These are phyloP conservation scores for Argynnis bischoffii DNA, from an alignment of 2,888 invertebrate species.

Conservation along the genomic window DNA sequence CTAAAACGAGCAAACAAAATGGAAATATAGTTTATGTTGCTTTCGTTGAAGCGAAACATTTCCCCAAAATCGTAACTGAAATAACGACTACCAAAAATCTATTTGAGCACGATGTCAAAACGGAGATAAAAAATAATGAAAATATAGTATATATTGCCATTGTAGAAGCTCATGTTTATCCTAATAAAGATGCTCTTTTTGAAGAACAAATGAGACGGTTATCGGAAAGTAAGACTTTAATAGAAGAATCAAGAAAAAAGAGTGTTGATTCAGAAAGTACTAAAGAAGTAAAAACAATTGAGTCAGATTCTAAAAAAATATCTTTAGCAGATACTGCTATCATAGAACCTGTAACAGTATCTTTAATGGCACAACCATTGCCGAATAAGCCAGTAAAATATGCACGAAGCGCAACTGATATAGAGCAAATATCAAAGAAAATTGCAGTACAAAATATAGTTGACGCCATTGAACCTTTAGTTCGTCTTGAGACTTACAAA, in stretches of 20 bases:
- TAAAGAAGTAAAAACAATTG: slow-evolving; percentile 6
- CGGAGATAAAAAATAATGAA: slow-evolving; percentile 31
- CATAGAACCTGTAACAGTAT: slow-evolving; percentile 40
- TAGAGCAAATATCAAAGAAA: slow-evolving; percentile 36
- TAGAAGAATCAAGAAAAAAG: slow-evolving; percentile 24
- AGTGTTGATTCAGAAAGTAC: slow-evolving; percentile 15
- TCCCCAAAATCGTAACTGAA: slow-evolving; percentile 6
- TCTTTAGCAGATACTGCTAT: slow-evolving; percentile 25
- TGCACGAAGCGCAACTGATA: slow-evolving; percentile 28
- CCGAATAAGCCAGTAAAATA: slow-evolving; percentile 15
- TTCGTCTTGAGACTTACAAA: slow-evolving; percentile 28
- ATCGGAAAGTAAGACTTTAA: slow-evolving; percentile 48
- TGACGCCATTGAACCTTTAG: slow-evolving; percentile 38
- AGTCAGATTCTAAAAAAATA: slow-evolving; percentile 10
- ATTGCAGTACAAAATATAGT: slow-evolving; percentile 40
- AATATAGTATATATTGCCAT: slow-evolving; percentile 63
- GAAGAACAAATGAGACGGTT: slow-evolving; percentile 53
- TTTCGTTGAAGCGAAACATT: slow-evolving; percentile 13
- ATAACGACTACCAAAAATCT: slow-evolving; percentile 6
- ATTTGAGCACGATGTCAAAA: slow-evolving; percentile 23
- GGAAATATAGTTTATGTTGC: slow-evolving; percentile 22
- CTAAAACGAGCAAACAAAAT: slow-evolving; percentile 19
- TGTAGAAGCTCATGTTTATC: slow-evolving; percentile 74
- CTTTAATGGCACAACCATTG: slow-evolving; percentile 31
- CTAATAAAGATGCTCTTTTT: slow-evolving; percentile 68